Conservation (phyloP, 23 tunicate genomes). For the Halocynthia roretzi region DNA sequence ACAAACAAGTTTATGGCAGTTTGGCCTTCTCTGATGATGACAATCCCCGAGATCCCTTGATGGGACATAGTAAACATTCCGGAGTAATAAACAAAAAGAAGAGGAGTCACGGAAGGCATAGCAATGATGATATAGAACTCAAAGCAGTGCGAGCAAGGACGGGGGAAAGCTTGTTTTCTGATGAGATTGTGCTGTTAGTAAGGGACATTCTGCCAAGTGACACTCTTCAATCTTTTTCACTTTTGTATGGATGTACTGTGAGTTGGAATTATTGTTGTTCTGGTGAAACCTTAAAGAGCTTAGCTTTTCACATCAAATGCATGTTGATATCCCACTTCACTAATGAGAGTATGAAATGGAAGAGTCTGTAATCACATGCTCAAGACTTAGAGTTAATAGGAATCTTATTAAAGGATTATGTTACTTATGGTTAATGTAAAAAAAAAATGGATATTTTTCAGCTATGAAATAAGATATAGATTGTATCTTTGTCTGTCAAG, state of each 20-base stretch:
- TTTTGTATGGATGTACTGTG: slow-evolving; percentile 82
- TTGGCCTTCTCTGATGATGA: too few relatives aligned
- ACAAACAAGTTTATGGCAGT: too few relatives aligned
- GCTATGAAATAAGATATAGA: neutral
- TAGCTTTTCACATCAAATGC: neutral
- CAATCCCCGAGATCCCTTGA: too few relatives aligned
- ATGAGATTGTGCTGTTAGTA: slow-evolving; percentile 52
- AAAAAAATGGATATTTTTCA: neutral
- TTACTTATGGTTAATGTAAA: neutral
- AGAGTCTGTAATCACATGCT: neutral
- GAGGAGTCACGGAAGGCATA: too few relatives aligned
- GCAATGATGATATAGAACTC: too few relatives aligned
- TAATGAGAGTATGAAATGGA: neutral
- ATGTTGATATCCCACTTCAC: neutral
- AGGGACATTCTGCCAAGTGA: slow-evolving; percentile 70
- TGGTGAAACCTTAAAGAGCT: neutral
- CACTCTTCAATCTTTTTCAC: slow-evolving; percentile 78
- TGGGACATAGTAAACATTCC: too few relatives aligned
- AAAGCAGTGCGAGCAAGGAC: too few relatives aligned
- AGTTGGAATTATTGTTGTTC: slow-evolving; percentile 11
- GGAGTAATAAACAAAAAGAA: too few relatives aligned
- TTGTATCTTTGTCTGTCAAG: neutral
- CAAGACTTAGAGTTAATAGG: neutral
- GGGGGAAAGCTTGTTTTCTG: neutral
- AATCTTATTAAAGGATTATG: too few relatives aligned